phyloP scores from a whole-genome alignment of 2,888 invertebrate genomes.

The Nineta flava region DNA sequence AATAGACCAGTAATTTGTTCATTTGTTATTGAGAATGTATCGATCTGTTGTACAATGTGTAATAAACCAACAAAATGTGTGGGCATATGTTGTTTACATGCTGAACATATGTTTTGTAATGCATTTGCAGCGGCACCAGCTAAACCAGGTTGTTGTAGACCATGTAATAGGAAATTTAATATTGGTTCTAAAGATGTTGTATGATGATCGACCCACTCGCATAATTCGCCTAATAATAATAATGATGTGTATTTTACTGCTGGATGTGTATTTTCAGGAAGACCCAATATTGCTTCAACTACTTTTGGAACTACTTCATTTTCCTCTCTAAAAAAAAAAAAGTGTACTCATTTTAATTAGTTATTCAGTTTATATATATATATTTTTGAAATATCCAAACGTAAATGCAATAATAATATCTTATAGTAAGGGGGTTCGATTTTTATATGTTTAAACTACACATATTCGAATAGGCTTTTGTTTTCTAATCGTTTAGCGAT shows the following conservation, averaged over 20 bases:
- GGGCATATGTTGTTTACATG: slow-evolving; percentile 65
- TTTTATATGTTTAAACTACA: too few relatives aligned
- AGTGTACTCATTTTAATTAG: background rate
- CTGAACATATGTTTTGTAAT: slow-evolving; percentile 69
- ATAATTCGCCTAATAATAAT: slow-evolving; percentile 72
- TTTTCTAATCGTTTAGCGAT: too few relatives aligned
- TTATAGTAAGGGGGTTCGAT: too few relatives aligned
- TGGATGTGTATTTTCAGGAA: slow-evolving; percentile 66
- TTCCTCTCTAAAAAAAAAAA: slow-evolving; percentile 50
- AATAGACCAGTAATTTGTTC: slow-evolving; percentile 54
- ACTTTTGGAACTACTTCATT: slow-evolving; percentile 87
- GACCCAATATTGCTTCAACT: slow-evolving; percentile 73
- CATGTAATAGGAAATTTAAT: slow-evolving; percentile 60
- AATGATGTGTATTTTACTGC: slow-evolving; percentile 83
- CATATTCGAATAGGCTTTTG: too few relatives aligned
- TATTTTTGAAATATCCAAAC: background rate
- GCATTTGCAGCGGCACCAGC: slow-evolving; percentile 70
- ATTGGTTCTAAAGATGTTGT: slow-evolving; percentile 66
- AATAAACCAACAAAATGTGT: slow-evolving; percentile 56
- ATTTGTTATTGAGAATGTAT: slow-evolving; percentile 55
- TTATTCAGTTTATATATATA: background rate
- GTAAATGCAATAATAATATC: too few relatives aligned
- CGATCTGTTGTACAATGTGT: slow-evolving; percentile 55
- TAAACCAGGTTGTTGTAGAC: slow-evolving; percentile 55
- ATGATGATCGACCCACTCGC: slow-evolving; percentile 90